Percentiles rank a stretch among this genome's conserved stretches.
Evolutionary conservation across 2,888 invertebrate genomes (phyloP).

Genomic region (Camponotus fellah): DNA sequence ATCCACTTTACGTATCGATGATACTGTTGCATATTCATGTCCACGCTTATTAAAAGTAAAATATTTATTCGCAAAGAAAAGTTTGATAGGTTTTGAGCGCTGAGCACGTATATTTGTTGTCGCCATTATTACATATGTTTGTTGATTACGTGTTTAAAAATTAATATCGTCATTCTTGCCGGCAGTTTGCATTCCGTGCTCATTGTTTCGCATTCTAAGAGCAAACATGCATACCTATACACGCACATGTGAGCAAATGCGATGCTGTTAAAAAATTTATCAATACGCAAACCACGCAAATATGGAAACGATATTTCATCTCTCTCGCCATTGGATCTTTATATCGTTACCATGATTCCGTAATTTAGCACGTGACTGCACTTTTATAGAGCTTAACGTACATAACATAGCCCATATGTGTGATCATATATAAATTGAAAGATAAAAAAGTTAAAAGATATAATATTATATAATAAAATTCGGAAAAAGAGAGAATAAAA

Average conservation of each 20-base stretch:
- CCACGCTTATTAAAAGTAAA: slow-evolving; percentile 33
- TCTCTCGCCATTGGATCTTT: slow-evolving; percentile 2
- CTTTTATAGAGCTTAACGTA: not conserved
- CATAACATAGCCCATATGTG: not conserved
- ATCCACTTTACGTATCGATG: slow-evolving; percentile 1
- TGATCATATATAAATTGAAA: not conserved
- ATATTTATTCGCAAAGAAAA: slow-evolving; percentile 7
- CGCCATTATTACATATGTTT: slow-evolving; percentile 37
- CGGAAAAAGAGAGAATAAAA: not conserved
- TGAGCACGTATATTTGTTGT: slow-evolving; percentile 34
- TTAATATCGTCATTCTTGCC: slow-evolving; percentile 73
- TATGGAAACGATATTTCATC: slow-evolving; percentile 32
- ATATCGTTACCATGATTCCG: slow-evolving; percentile 1
- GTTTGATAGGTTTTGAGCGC: slow-evolving; percentile 12
- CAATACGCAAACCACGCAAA: slow-evolving; percentile 19
- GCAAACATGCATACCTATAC: not conserved
- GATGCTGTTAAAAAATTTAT: slow-evolving; percentile 45
- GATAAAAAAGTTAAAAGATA: not conserved
- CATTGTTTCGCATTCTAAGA: slow-evolving; percentile 25
- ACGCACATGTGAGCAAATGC: not conserved
- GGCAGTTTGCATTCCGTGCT: not conserved
- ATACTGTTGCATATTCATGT: not conserved
- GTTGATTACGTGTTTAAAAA: slow-evolving; percentile 80
- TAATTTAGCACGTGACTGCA: not conserved
- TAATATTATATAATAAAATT: not conserved